Evolutionary conservation across 2,888 invertebrate genomes (phyloP).

Genomic region (Tiliacea citrago): DNA sequence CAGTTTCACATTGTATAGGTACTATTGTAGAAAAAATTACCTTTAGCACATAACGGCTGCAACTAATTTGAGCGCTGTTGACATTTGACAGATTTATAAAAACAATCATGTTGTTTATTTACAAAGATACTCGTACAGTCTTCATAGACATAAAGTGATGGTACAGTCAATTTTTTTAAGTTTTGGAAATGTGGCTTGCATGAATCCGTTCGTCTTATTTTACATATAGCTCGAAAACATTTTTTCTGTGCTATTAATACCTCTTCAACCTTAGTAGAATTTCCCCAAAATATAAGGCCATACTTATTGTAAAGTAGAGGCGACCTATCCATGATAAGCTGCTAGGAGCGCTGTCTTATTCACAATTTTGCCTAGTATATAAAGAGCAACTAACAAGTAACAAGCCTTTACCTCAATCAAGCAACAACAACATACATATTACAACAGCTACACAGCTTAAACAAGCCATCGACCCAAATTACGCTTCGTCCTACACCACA

Average conservation of each 20-base stretch:
- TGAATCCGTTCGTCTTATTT: no score
- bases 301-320: no score
- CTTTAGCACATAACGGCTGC: not conserved
- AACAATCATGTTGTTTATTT: not conserved
- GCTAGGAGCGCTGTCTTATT: no score
- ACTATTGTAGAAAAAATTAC: no score
- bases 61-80: not conserved
- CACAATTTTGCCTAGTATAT: no score
- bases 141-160: not conserved
- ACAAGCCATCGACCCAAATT: slow-evolving; percentile 38
- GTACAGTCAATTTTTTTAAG: not conserved
- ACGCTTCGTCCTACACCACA: slow-evolving; percentile 45
- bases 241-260: no score
- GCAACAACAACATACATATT: slow-evolving; percentile 12
- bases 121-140: not conserved
- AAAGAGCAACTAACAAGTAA: not conserved
- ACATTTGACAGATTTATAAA: not conserved
- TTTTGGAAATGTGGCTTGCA: not conserved
- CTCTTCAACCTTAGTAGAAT: no score
- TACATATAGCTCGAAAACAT: no score
- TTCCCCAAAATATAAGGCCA: no score
- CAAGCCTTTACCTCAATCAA: slow-evolving; percentile 1
- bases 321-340: no score
- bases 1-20: no score
- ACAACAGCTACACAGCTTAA: slow-evolving; percentile 11